Evolutionary conservation across 2,888 invertebrate species (phyloP).

Genomic region (Lathronympha strigana): DNA sequence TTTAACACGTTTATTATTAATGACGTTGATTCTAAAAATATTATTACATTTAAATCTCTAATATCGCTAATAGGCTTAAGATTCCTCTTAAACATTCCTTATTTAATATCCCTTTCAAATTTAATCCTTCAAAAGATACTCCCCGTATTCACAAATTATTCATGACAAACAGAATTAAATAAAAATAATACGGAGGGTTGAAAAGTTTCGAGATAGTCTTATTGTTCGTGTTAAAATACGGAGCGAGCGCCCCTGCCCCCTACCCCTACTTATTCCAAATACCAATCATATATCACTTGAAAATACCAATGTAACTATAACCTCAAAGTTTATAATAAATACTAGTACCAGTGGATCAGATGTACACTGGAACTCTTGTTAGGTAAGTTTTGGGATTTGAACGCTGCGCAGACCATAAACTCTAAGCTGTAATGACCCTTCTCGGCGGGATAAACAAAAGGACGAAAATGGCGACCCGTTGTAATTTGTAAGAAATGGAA

Average conservation of each 20-base stretch:
- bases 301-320: background rate
- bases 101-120: conserved; percentile 24
- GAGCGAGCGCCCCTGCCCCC: conserved; percentile 9
- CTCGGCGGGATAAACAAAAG: conserved; percentile 68
- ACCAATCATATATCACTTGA: background rate
- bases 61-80: background rate
- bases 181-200: conserved; percentile 30
- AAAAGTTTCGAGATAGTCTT: conserved; percentile 36
- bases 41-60: background rate
- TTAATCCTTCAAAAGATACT: conserved; percentile 22
- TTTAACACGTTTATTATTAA: background rate
- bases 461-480: conserved; percentile 46
- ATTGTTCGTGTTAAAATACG: conserved; percentile 38
- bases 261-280: background rate
- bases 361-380: conserved; percentile 6
- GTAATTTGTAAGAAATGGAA: conserved; percentile 31
- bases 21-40: background rate
- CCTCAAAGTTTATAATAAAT: background rate
- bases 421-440: conserved; percentile 64
- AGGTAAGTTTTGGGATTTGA: background rate
- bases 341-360: background rate
- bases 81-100: conserved; percentile 4
- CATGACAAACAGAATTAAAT: conserved; percentile 32
- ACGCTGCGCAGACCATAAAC: conserved; percentile 54
- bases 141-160: conserved; percentile 24